Conservation (phyloP, 2,888 invertebrate genomes). For the Acleris holmiana region DNA sequence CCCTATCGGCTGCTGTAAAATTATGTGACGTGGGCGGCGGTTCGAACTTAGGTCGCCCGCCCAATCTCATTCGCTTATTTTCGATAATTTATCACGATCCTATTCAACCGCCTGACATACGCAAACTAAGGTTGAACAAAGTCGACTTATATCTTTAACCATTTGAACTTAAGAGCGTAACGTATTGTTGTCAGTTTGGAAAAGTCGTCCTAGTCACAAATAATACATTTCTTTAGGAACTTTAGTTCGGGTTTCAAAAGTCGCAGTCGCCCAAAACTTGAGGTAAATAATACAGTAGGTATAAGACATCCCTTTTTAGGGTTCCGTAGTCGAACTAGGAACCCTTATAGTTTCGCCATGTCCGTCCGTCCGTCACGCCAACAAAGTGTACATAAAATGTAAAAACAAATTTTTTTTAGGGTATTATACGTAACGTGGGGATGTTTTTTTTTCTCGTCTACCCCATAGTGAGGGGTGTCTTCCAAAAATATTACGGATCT, state of each 20-base stretch:
- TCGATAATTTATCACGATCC: constrained; percentile 45
- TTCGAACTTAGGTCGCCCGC: constrained; percentile 60
- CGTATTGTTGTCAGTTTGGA: constrained; percentile 15
- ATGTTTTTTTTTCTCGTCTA: too few species aligned
- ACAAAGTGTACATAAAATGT: too few species aligned
- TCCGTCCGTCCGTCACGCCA: too few species aligned
- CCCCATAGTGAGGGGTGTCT: too few species aligned
- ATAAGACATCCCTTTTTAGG: too few species aligned
- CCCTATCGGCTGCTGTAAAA: constrained; percentile 76
- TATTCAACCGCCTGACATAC: constrained; percentile 35
- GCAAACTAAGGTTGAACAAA: constrained; percentile 12
- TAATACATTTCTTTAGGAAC: not conserved
- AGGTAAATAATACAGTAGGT: too few species aligned
- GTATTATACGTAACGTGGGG: too few species aligned
- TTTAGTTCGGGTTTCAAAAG: not conserved
- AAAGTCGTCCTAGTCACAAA: not conserved
- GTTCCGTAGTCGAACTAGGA: too few species aligned
- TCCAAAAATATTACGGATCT: too few species aligned
- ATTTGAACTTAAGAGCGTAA: not conserved
- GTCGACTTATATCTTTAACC: not conserved
- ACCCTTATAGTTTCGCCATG: too few species aligned
- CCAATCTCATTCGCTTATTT: constrained; percentile 55
- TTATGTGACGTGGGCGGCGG: constrained; percentile 71
- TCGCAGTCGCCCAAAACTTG: too few species aligned
- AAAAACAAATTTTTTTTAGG: too few species aligned